These are phyloP conservation scores for Lindbergichthys nudifrons DNA, from an alignment of 2,797 vertebrate genomes.

Conservation along the genomic window DNA sequence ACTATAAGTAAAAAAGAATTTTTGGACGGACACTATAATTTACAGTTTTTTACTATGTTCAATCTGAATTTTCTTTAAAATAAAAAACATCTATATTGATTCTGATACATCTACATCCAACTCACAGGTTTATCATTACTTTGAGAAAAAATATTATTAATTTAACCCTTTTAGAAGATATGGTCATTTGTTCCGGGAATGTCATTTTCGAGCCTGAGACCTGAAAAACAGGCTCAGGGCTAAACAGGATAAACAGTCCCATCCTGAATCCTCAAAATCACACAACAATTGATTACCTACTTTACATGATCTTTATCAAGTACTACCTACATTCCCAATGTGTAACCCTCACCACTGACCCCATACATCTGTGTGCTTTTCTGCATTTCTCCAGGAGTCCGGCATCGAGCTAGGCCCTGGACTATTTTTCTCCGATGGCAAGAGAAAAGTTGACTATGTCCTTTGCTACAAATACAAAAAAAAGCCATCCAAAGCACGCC, in stretches of 20 bases:
- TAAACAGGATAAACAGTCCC: slow-evolving; percentile 1
- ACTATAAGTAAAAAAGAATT: too few relatives aligned
- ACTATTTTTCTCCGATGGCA: slow-evolving; percentile 90
- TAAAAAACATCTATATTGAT: too few relatives aligned
- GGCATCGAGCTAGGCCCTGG: slow-evolving; percentile 81
- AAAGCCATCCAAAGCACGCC: slow-evolving; percentile 73
- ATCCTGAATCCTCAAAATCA: neutral
- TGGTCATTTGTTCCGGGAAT: too few relatives aligned
- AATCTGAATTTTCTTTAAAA: too few relatives aligned
- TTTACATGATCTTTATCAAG: neutral
- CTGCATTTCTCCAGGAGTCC: slow-evolving; percentile 69
- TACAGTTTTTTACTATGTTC: too few relatives aligned
- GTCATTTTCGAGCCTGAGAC: too few relatives aligned
- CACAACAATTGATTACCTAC: neutral
- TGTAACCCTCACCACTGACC: neutral
- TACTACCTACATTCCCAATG: neutral
- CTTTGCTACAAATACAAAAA: slow-evolving; percentile 92
- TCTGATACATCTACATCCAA: too few relatives aligned
- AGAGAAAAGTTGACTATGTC: slow-evolving; percentile 94
- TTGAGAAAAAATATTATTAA: too few relatives aligned
- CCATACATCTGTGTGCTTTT: slow-evolving; percentile 13
- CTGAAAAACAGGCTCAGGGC: too few relatives aligned
- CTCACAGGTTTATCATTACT: too few relatives aligned
- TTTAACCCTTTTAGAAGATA: too few relatives aligned
- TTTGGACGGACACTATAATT: too few relatives aligned